A percentile compares a stretch with the other conserved stretches of the same genome.
phyloP scores from a whole-genome alignment of 1,140 invertebrate genomes.

The Rhagoletis zephyria region DNA sequence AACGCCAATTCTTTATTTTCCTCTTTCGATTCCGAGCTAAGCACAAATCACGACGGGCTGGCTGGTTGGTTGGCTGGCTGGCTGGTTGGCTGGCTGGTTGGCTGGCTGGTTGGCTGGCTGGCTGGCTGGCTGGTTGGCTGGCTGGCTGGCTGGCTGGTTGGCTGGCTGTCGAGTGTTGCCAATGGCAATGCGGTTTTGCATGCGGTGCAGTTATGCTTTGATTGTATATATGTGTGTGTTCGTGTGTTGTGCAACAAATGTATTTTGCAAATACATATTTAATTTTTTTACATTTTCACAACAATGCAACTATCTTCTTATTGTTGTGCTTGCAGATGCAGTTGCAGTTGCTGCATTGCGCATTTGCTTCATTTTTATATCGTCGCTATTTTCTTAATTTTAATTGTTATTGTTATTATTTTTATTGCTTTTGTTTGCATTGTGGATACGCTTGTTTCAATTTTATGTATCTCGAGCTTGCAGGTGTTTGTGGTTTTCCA shows the following conservation, averaged over 20 bases:
- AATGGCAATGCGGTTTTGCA: constrained; percentile 46
- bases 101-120: background rate
- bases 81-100: too few species aligned
- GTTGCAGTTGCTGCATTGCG: background rate
- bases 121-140: background rate
- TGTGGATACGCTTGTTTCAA: background rate
- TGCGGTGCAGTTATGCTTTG: background rate
- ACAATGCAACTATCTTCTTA: background rate
- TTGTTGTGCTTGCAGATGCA: background rate
- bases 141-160: background rate
- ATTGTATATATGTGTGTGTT: background rate
- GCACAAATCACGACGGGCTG: background rate
- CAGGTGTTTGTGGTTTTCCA: too few species aligned
- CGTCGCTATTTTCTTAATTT: background rate
- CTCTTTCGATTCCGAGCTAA: background rate
- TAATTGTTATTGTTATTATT: background rate
- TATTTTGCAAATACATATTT: background rate
- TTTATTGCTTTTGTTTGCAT: constrained; percentile 9
- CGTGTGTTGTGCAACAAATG: background rate
- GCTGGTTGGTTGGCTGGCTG: background rate
- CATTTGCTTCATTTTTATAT: background rate
- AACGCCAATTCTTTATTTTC: background rate
- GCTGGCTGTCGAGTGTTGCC: constrained; percentile 7
- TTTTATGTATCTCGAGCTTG: background rate
- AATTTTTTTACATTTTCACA: background rate